Base-by-base conservation (phyloP, 2,113 vertebrate genomes). In the Catharus fuscescens region DNA sequence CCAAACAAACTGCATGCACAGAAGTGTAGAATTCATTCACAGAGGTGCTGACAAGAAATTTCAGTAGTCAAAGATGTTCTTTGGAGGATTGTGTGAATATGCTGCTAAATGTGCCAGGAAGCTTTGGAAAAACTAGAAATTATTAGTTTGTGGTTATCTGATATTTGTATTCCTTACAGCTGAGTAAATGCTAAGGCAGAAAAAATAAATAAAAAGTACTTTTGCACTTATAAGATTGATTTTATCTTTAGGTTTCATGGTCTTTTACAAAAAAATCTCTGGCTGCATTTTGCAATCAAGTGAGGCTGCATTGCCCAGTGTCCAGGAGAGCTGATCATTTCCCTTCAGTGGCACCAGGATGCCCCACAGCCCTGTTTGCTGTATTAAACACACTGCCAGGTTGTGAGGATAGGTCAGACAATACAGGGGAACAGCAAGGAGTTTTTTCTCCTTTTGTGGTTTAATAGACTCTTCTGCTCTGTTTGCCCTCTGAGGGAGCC, bases 391-490 rank as follows among this genome's bases (percentile, higher is more conserved):
- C 21, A 6, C 12, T 17, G 26, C 77, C 45, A 85, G 73, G 24
- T 28, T 70, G 52, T 86, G 84, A 26, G 42, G 70, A 42, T 11
- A 38, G 50, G 34, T 82, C 90, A 85, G 29, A 16, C 26, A 62
- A 18, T 59, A 17, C 5, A 2, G 34, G 66, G 70, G 50, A 89
- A 48, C 53, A 79, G 69, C 25, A 15, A 32, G 90, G 53, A 59
- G 1, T 54, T 86, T 62, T 57, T 54, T 25, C 45, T 89, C 64
- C 34, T 66, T 77, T 86, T 65, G 66, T 88, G 32, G 6, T 83
- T 93, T 82, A 95, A 95, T 77, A 90, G 78, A 60, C 21, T 73
- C 91, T 42, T 7, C 34, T 80, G 13, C 85, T 91, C 11, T n/a
- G 21, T 77, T 71, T 62, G 69, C 52, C 61, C 93, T 52, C 79